These are phyloP conservation scores for Corythaeola cristata DNA, from an alignment of 2,113 vertebrate genomes.

Conservation along the genomic window DNA sequence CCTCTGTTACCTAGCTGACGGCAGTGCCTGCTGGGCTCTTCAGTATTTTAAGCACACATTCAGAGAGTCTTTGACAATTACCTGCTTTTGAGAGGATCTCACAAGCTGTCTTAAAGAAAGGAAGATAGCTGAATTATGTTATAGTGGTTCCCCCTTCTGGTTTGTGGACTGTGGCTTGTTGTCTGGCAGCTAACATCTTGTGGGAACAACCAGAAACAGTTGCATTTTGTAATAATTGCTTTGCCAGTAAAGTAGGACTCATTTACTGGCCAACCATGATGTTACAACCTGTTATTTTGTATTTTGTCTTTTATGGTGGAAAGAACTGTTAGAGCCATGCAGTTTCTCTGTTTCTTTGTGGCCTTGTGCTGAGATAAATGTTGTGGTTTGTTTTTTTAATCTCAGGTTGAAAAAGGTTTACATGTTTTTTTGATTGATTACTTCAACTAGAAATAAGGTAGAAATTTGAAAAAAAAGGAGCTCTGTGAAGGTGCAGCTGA, in stretches of 20 bases:
- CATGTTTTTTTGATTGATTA: neutral
- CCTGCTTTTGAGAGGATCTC: neutral
- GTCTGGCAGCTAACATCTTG: neutral
- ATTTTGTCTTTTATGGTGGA: neutral
- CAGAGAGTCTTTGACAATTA: neutral
- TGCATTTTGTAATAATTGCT: neutral
- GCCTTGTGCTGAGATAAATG: neutral
- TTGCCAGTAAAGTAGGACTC: neutral
- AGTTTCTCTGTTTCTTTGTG: neutral
- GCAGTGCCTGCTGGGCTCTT: neutral
- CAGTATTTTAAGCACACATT: neutral
- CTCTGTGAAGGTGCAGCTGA: neutral
- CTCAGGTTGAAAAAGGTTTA: neutral
- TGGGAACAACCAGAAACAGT: neutral
- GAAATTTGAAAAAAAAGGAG: neutral
- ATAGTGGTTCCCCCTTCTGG: neutral
- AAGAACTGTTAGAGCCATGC: neutral
- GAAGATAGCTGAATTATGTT: neutral
- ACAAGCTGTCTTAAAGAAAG: neutral
- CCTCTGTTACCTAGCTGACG: neutral
- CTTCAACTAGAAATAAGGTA: neutral
- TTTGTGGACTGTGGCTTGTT: neutral
- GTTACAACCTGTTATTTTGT: neutral
- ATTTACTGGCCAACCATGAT: neutral
- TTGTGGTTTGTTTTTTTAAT: neutral